phyloP scores from a whole-genome alignment of 2,888 invertebrate genomes.

The Idaea dimidiata region DNA sequence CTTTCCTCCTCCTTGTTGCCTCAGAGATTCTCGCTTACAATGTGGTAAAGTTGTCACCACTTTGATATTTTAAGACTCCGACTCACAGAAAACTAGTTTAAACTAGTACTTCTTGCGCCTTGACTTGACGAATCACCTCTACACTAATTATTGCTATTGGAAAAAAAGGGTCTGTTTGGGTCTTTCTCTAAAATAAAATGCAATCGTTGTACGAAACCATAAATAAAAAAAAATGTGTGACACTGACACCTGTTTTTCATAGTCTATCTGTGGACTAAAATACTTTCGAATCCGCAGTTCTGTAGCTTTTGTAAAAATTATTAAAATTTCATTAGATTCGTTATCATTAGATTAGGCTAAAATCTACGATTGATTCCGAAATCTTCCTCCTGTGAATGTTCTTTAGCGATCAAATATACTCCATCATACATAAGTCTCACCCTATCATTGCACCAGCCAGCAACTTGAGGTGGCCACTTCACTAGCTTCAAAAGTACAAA shows the following conservation, averaged over 20 bases:
- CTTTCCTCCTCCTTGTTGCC: too few species aligned
- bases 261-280: neutral
- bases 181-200: neutral
- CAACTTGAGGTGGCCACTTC: neutral
- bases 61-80: too few species aligned
- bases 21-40: too few species aligned
- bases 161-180: too few species aligned
- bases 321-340: neutral
- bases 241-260: neutral
- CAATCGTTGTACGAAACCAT: neutral
- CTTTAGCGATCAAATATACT: neutral
- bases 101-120: too few species aligned
- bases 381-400: neutral
- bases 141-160: too few species aligned
- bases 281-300: neutral
- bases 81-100: too few species aligned
- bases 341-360: neutral
- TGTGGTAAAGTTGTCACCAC: too few species aligned
- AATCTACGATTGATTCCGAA: neutral
- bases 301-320: neutral
- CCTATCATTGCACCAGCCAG: neutral
- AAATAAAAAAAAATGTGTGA: neutral
- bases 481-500: conserved; percentile 3
- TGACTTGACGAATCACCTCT: too few species aligned
- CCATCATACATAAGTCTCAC: neutral